Percentiles rank a stretch among this genome's conserved stretches.
Evolutionary conservation across 2,888 invertebrate genomes (phyloP).

Genomic region (Brassicogethes aeneus): DNA sequence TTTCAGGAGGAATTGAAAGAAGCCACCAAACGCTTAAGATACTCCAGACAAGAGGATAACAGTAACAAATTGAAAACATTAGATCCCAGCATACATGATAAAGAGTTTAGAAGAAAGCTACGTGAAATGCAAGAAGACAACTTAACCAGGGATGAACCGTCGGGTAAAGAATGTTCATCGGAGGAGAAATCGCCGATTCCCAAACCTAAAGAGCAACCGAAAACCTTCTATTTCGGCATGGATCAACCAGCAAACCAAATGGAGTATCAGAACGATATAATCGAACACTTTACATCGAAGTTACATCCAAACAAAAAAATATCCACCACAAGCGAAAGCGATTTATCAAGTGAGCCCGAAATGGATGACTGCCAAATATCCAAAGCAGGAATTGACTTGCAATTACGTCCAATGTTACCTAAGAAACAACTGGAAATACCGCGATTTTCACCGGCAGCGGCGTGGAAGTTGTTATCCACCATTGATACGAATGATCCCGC

Average conservation of each 20-base stretch:
- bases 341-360: conserved; percentile 47
- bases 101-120: conserved; percentile 44
- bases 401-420: conserved; percentile 69
- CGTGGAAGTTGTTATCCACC: conserved; percentile 67
- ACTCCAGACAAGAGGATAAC: conserved; percentile 39
- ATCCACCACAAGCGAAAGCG: conserved; percentile 46
- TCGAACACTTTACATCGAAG: conserved; percentile 21
- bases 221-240: conserved; percentile 75
- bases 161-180: conserved; percentile 55
- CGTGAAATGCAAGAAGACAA: conserved; percentile 44
- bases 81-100: conserved; percentile 36
- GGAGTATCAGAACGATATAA: conserved; percentile 12
- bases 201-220: conserved; percentile 35
- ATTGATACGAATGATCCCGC: conserved; percentile 43
- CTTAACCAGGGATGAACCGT: conserved; percentile 44
- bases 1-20: conserved; percentile 47
- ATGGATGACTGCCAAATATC: conserved; percentile 28
- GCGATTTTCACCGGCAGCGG: conserved; percentile 73
- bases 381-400: conserved; percentile 58
- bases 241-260: conserved; percentile 38
- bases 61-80: conserved; percentile 44
- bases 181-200: conserved; percentile 48
- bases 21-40: conserved; percentile 34
- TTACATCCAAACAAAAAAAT: conserved; percentile 19
- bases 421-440: conserved; percentile 70